A percentile compares a stretch with the other conserved stretches of the same genome.
These are phyloP conservation scores for Callionymus lyra DNA, from an alignment of 2,113 vertebrate species.

Conservation along the genomic window DNA sequence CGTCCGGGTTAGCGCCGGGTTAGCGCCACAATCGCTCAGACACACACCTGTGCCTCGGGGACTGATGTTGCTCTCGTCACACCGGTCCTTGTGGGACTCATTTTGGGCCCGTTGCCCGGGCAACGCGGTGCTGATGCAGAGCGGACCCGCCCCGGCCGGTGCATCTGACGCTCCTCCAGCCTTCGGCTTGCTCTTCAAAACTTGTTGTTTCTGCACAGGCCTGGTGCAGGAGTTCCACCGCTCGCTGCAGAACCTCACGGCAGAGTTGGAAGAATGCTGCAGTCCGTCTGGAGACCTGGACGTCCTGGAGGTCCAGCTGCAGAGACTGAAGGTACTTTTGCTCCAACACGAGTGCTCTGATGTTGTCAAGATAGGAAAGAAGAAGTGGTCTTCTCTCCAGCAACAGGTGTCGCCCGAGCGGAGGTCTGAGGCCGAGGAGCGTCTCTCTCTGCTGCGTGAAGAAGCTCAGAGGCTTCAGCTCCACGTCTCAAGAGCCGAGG, in stretches of 20 bases:
- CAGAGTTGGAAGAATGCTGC: constrained; percentile 69
- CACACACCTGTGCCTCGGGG: constrained; percentile 64
- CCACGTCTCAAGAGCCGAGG: constrained; percentile 72
- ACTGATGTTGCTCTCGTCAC: constrained; percentile 49
- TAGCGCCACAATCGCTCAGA: constrained; percentile 33
- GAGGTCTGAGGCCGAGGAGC: constrained; percentile 68
- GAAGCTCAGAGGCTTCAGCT: constrained; percentile 77
- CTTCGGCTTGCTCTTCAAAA: constrained; percentile 5
- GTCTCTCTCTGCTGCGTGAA: constrained; percentile 68
- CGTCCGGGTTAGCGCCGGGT: constrained; percentile 25
- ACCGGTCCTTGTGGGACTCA: constrained; percentile 50
- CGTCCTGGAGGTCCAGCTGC: constrained; percentile 70
- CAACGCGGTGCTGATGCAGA: constrained; percentile 39
- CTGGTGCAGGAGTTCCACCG: constrained; percentile 79
- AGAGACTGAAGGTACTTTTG: constrained; percentile 75
- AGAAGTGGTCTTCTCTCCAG: not conserved
- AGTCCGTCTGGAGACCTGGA: constrained; percentile 74
- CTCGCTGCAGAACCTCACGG: constrained; percentile 74
- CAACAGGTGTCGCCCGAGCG: constrained; percentile 69
- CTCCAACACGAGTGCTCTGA: no score
- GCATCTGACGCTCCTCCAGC: constrained; percentile 15
- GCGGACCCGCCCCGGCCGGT: constrained; percentile 55
- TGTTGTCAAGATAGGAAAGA: no score
- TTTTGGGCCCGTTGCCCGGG: constrained; percentile 61
- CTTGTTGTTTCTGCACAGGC: constrained; percentile 59